Evolutionary conservation across 2,113 vertebrate genomes (phyloP).

Genomic region (Hymenochirus boettgeri): DNA sequence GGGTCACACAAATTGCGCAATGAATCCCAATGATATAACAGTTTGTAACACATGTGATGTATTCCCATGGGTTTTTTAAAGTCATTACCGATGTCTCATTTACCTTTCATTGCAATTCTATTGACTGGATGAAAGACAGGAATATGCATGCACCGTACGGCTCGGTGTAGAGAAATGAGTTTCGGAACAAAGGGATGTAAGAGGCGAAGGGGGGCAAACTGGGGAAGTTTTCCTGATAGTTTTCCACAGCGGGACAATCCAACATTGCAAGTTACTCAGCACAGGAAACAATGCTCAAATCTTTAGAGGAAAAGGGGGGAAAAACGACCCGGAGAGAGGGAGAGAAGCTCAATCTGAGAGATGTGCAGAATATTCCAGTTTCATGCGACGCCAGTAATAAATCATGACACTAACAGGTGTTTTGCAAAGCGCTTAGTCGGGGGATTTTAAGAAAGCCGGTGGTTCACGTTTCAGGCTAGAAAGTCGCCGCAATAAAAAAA

Average conservation of each 20-base stretch:
- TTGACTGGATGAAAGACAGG: too few relatives aligned
- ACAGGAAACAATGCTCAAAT: constrained; percentile 42
- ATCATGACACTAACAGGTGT: constrained; percentile 23
- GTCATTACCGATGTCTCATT: too few relatives aligned
- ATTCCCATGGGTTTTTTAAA: too few relatives aligned
- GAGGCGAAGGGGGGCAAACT: constrained; percentile 12
- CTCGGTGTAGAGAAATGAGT: constrained; percentile 8
- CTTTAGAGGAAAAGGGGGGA: constrained; percentile 28
- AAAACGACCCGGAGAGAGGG: background rate
- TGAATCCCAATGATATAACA: too few relatives aligned
- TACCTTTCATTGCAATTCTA: too few relatives aligned
- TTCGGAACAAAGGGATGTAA: constrained; percentile 9
- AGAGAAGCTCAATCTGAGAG: constrained; percentile 14
- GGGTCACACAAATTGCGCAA: too few relatives aligned
- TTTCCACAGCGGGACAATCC: constrained; percentile 48
- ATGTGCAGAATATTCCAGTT: constrained; percentile 14
- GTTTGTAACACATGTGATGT: too few relatives aligned
- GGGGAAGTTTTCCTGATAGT: constrained; percentile 4
- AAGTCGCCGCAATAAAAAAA: background rate
- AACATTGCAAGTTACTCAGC: constrained; percentile 26
- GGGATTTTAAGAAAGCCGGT: background rate
- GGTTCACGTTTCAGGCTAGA: background rate
- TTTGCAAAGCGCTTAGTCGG: constrained; percentile 6
- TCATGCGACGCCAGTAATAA: constrained; percentile 9
- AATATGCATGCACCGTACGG: constrained; percentile 19